A percentile compares a stretch with the other conserved stretches of the same genome.
phyloP scores from a whole-genome alignment of 1,140 invertebrate genomes.

The Heliconius melpomene region DNA sequence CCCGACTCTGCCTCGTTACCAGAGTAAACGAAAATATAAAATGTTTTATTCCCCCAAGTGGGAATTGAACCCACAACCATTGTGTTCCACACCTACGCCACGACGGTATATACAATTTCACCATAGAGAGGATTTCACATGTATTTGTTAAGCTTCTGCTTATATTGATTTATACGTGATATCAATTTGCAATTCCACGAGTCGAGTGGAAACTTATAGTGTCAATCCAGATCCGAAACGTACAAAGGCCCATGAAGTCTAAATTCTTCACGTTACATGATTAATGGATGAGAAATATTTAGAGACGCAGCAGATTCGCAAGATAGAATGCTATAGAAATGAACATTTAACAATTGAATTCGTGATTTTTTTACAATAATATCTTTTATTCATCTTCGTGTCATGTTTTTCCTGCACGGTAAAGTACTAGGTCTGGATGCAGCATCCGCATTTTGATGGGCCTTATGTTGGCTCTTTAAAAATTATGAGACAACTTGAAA shows the following conservation, averaged over 20 bases:
- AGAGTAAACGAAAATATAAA: too few species aligned
- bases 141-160: not conserved
- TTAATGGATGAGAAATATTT: slow-evolving; percentile 11
- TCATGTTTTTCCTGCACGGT: slow-evolving; percentile 33
- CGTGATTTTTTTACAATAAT: not conserved
- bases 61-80: too few species aligned
- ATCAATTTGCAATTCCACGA: slow-evolving; percentile 2
- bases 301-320: not conserved
- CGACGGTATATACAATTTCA: not conserved
- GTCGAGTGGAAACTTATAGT: not conserved
- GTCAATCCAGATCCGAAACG: not conserved
- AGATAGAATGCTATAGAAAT: slow-evolving; percentile 10
- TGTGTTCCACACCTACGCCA: too few species aligned
- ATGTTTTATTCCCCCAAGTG: too few species aligned
- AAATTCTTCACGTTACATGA: slow-evolving; percentile 11
- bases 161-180: slow-evolving; percentile 9
- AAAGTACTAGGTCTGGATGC: slow-evolving; percentile 16
- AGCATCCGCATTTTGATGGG: slow-evolving; percentile 3
- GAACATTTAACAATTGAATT: slow-evolving; percentile 5
- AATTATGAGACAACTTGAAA: slow-evolving; percentile 7
- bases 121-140: not conserved
- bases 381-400: slow-evolving; percentile 29
- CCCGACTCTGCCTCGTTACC: too few species aligned
- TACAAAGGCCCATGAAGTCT: not conserved
- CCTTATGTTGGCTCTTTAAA: slow-evolving; percentile 21